phyloP scores from a whole-genome alignment of 2,797 vertebrate genomes.

The Fundulus diaphanus region DNA sequence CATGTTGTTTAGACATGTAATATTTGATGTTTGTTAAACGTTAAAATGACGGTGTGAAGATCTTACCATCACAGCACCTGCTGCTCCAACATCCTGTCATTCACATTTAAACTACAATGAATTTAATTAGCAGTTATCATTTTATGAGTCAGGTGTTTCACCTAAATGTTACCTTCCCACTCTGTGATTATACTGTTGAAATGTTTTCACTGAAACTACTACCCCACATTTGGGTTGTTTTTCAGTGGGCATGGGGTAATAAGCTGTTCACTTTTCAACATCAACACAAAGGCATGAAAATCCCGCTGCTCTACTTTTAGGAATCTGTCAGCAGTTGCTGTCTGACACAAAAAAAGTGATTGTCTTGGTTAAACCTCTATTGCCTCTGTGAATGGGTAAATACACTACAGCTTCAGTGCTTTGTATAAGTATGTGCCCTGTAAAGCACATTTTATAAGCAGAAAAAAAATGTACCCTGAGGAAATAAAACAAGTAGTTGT shows the following conservation, averaged over 20 bases:
- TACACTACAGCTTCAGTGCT: no score
- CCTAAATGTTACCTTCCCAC: background rate
- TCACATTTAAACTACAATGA: background rate
- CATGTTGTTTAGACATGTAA: constrained; percentile 14
- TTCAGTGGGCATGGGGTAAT: background rate
- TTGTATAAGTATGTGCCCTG: no score
- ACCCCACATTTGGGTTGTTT: background rate
- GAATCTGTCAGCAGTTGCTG: background rate
- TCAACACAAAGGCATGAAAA: background rate
- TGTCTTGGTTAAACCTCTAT: no score
- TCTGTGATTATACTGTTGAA: constrained; percentile 7
- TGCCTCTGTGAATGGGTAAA: no score
- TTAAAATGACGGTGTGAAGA: constrained; percentile 8
- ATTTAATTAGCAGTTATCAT: background rate
- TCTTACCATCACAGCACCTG: background rate
- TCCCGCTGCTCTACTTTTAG: constrained; percentile 1
- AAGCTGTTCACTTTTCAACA: constrained; percentile 4
- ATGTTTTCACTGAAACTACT: background rate
- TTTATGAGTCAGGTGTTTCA: constrained; percentile 6
- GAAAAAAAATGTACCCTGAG: no score
- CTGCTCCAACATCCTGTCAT: constrained; percentile 1
- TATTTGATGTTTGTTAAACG: constrained; percentile 34
- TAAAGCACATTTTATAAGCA: no score
- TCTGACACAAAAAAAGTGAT: background rate
- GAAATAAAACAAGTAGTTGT: no score